phyloP scores from a whole-genome alignment of 2,888 invertebrate genomes.

The Caenorhabditis macrosperma region DNA sequence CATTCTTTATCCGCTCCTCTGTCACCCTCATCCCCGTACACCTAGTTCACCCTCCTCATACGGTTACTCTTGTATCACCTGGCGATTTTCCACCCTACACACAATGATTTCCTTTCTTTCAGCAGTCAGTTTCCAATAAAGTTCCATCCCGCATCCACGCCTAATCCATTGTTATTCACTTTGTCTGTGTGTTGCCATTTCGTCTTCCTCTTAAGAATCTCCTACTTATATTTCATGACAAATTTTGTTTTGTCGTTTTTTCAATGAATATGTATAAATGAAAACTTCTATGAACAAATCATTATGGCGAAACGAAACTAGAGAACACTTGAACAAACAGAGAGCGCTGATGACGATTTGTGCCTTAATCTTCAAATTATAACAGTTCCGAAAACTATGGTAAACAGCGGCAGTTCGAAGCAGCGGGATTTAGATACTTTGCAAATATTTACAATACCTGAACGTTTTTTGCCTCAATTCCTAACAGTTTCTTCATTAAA shows the following conservation, averaged over 20 bases:
- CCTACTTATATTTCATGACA: conserved; percentile 26
- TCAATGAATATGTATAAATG: conserved; percentile 20
- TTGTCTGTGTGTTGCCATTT: conserved; percentile 44
- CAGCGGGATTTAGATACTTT: conserved; percentile 13
- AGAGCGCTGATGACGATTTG: conserved; percentile 38
- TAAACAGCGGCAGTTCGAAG: conserved; percentile 6
- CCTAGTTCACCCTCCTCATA: neutral
- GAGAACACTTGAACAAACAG: neutral
- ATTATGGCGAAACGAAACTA: too few relatives aligned
- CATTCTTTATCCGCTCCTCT: conserved; percentile 4
- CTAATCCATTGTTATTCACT: conserved; percentile 19
- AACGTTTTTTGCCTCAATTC: neutral
- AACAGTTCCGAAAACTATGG: conserved; percentile 40
- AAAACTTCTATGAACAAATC: too few relatives aligned
- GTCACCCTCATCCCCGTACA: conserved; percentile 2
- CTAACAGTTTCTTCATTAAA: neutral
- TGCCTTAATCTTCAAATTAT: conserved; percentile 38
- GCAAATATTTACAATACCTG: conserved; percentile 36
- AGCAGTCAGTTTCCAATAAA: neutral
- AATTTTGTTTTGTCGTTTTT: neutral
- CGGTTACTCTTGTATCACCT: neutral
- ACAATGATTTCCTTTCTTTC: conserved; percentile 27
- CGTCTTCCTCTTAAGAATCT: conserved; percentile 18
- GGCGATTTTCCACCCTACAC: neutral
- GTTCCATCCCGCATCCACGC: neutral